Conservation (phyloP, 2,797 vertebrate genomes). For the Thunnus albacares region DNA sequence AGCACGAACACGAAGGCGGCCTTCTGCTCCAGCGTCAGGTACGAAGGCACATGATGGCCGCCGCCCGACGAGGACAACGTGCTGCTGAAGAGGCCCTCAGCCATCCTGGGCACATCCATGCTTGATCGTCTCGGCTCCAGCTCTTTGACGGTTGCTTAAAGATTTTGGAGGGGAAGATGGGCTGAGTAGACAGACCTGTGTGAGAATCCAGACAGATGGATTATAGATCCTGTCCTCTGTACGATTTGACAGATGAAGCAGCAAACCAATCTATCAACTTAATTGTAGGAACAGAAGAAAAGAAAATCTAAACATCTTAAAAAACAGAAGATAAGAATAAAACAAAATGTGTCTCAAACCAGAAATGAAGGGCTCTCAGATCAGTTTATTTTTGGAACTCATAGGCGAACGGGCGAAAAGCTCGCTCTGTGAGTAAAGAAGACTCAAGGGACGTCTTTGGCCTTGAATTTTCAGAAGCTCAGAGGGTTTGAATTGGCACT, state of each 20-base stretch:
- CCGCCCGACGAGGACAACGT: conserved; percentile 85
- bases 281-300: not conserved
- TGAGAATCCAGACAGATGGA: conserved; percentile 57
- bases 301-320: too few species aligned
- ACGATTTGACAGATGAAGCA: conserved; percentile 22
- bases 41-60: conserved; percentile 78
- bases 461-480: conserved; percentile 26
- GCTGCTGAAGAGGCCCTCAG: conserved; percentile 85
- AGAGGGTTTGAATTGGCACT: conserved; percentile 17
- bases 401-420: conserved; percentile 8
- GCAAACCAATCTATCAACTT: conserved; percentile 12
- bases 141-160: conserved; percentile 60
- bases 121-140: conserved; percentile 81
- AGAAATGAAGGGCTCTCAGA: conserved; percentile 24
- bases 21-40: conserved; percentile 90
- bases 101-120: conserved; percentile 84
- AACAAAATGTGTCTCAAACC: not conserved
- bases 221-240: conserved; percentile 37
- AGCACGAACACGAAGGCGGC: conserved; percentile 89
- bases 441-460: conserved; percentile 44
- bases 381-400: conserved; percentile 43
- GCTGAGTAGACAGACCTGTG: conserved; percentile 53
- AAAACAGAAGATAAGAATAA: conserved; percentile 17
- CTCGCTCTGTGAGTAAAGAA: conserved; percentile 20
- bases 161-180: conserved; percentile 57